These are phyloP conservation scores for Enteromius fasciolatus DNA, from an alignment of 2,797 vertebrate genomes.

Conservation along the genomic window DNA sequence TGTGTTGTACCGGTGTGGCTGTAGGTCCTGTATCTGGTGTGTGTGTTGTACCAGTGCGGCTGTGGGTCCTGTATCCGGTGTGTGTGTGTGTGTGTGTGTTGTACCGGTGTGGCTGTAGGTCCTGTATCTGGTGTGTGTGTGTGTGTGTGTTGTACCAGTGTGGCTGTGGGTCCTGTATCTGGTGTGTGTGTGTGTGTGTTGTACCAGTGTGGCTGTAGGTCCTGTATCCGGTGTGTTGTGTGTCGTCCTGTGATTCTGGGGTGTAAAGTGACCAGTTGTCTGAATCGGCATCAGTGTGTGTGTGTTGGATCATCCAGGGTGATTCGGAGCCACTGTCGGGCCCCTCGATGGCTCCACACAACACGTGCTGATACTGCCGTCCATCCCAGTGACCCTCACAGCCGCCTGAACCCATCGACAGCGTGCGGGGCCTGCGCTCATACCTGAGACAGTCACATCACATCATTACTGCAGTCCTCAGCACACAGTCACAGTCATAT, in stretches of 20 bases:
- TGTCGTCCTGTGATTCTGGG: conserved; percentile 38
- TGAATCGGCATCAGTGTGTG: conserved; percentile 32
- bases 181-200: background rate
- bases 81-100: background rate
- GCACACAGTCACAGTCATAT: background rate
- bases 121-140: background rate
- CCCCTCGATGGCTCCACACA: conserved; percentile 18
- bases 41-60: conserved; percentile 15
- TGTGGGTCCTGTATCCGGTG: conserved; percentile 30
- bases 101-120: conserved; percentile 35
- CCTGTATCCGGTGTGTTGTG: conserved; percentile 13
- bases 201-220: conserved; percentile 35
- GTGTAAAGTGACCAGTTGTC: conserved; percentile 58
- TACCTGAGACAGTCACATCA: background rate
- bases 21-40: too few relatives aligned
- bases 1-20: too few relatives aligned
- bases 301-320: conserved; percentile 28
- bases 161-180: background rate
- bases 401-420: conserved; percentile 42
- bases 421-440: conserved; percentile 31
- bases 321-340: background rate
- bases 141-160: too few relatives aligned
- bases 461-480: background rate
- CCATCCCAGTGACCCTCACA: conserved; percentile 44
- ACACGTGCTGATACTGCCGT: conserved; percentile 7